These are phyloP conservation scores for Rhodinocichla rosea DNA, from an alignment of 2,113 vertebrate genomes.

Conservation along the genomic window DNA sequence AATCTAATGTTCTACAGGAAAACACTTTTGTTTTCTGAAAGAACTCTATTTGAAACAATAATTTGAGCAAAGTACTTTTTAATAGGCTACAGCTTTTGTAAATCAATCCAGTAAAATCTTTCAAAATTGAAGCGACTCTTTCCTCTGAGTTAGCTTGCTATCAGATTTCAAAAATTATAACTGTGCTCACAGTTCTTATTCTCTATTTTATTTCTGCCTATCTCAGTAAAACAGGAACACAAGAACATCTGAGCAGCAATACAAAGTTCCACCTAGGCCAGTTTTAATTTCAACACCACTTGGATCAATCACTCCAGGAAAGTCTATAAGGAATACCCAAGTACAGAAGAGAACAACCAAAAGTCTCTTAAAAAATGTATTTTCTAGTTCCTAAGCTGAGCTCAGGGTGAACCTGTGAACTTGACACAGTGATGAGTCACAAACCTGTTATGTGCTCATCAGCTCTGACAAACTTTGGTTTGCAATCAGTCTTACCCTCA, in stretches of 20 bases:
- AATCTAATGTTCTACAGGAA: background rate
- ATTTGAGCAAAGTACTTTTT: background rate
- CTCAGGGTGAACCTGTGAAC: background rate
- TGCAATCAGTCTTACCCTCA: constrained; percentile 82
- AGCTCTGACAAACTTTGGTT: background rate
- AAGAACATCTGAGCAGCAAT: background rate
- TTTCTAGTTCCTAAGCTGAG: background rate
- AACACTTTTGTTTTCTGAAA: background rate
- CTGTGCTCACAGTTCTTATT: background rate
- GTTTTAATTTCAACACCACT: background rate
- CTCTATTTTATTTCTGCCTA: background rate
- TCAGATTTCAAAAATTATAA: background rate
- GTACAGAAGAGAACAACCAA: fast-evolving
- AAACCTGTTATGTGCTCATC: background rate
- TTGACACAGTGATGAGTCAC: background rate
- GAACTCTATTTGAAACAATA: background rate
- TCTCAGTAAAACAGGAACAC: background rate
- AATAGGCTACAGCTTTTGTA: background rate
- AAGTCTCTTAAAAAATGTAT: background rate
- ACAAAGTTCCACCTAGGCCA: background rate
- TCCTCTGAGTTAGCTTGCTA: background rate
- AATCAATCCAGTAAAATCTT: background rate
- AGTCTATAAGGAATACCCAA: background rate
- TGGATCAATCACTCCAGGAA: fast-evolving
- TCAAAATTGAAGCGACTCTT: background rate